Conservation (phyloP, 2,888 invertebrate genomes). For the Amphiduros pacificus region DNA sequence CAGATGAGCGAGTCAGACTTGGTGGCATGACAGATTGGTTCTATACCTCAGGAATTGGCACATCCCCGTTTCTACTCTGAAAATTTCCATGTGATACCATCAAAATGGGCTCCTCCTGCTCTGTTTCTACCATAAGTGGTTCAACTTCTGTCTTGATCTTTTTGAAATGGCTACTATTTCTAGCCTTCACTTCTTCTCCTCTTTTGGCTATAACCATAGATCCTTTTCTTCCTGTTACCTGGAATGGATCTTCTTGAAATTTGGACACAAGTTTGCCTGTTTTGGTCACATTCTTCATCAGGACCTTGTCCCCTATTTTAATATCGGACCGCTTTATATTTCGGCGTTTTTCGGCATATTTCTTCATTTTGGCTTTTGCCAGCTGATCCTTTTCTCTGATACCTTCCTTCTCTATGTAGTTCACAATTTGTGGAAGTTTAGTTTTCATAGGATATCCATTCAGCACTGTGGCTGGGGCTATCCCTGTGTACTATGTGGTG, state of each 20-base stretch:
- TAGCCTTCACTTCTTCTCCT: not conserved
- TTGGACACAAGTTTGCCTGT: not conserved
- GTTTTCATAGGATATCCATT: not conserved
- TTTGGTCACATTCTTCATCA: not conserved
- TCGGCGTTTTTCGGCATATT: not conserved
- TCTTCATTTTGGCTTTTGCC: not conserved
- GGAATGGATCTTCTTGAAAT: not conserved
- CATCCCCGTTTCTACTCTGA: too few relatives aligned
- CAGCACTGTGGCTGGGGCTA: not conserved
- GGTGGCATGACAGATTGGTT: too few relatives aligned
- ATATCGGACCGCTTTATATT: not conserved
- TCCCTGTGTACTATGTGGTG: constrained; percentile 10
- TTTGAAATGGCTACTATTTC: not conserved
- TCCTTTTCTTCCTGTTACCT: not conserved
- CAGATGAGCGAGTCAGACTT: too few relatives aligned
- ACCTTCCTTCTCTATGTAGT: not conserved
- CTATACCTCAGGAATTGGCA: too few relatives aligned
- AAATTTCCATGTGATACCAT: too few relatives aligned
- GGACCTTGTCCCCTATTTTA: not conserved
- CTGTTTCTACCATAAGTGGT: not conserved
- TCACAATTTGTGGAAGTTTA: not conserved
- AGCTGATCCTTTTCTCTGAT: not conserved
- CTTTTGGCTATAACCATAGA: too few relatives aligned
- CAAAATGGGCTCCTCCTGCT: not conserved
- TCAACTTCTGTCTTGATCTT: not conserved